Percentiles rank a stretch among this genome's conserved stretches.
phyloP scores from a whole-genome alignment of 2,888 invertebrate genomes.

The Coecobrya sp. region DNA sequence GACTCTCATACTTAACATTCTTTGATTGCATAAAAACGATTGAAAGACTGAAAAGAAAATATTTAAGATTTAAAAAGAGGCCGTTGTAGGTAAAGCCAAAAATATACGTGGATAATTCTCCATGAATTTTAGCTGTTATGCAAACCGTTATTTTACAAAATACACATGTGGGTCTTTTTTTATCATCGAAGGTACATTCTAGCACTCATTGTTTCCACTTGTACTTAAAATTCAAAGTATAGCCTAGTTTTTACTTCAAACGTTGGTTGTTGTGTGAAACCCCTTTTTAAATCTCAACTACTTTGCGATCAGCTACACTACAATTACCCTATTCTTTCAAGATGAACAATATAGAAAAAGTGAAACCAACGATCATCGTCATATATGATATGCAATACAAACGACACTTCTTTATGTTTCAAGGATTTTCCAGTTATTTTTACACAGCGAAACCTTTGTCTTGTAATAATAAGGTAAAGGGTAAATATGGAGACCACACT shows the following conservation, averaged over 20 bases:
- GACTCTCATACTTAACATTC: too few relatives aligned
- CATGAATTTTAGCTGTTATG: neutral
- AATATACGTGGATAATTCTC: too few relatives aligned
- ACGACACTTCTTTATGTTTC: conserved; percentile 54
- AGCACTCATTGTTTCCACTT: neutral
- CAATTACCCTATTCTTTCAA: conserved; percentile 24
- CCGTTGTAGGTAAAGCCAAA: neutral
- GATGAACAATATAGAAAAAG: conserved; percentile 10
- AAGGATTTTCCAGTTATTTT: conserved; percentile 59
- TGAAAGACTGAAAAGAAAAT: neutral
- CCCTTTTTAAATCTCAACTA: neutral
- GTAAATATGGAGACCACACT: conserved; percentile 68
- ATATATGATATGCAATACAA: neutral
- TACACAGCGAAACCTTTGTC: conserved; percentile 20
- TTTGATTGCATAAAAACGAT: too few relatives aligned
- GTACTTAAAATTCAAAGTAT: neutral
- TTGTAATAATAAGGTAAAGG: conserved; percentile 56
- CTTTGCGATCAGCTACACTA: neutral
- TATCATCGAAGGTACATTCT: neutral
- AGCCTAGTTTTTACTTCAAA: neutral
- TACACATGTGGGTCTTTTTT: neutral
- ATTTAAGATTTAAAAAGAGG: neutral
- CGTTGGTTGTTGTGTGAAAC: neutral
- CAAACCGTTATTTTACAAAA: neutral
- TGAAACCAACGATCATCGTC: conserved; percentile 23